Percentiles rank a stretch among this genome's conserved stretches.
Conservation (phyloP, 2,113 vertebrate genomes). For the Seriola dumerili region DNA sequence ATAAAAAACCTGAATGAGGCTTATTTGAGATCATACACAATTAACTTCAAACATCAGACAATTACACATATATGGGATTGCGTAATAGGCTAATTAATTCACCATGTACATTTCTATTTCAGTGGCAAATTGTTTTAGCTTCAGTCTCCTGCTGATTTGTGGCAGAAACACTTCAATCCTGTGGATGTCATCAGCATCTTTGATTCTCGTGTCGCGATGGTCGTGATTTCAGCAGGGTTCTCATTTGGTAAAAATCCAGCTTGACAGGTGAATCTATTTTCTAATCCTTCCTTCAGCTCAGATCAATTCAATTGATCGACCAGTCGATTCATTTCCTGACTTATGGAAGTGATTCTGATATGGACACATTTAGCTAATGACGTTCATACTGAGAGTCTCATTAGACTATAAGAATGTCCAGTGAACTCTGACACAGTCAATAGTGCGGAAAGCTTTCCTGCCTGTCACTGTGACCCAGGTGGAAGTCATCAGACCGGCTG, state of each 20-base stretch:
- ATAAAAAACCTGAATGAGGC: not conserved
- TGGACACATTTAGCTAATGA: constrained; percentile 54
- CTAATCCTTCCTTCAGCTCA: not conserved
- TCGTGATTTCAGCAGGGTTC: not conserved
- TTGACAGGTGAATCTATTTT: constrained; percentile 2
- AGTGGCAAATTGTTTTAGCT: too few relatives aligned
- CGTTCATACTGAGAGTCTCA: constrained; percentile 24
- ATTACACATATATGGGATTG: not conserved
- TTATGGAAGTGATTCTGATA: constrained; percentile 40
- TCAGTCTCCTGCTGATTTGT: too few relatives aligned
- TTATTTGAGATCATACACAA: not conserved
- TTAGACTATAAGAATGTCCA: constrained; percentile 6
- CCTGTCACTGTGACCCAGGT: constrained; percentile 26
- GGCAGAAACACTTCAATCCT: not conserved
- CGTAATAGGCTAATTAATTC: too few relatives aligned
- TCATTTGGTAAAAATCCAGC: constrained; percentile 7
- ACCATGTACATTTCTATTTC: too few relatives aligned
- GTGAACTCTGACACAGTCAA: constrained; percentile 54
- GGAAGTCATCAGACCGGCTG: constrained; percentile 1
- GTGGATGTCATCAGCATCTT: not conserved
- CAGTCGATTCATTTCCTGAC: constrained; percentile 14
- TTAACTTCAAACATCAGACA: not conserved
- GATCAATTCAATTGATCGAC: constrained; percentile 43
- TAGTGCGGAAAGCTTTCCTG: not conserved
- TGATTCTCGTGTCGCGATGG: not conserved